Base-by-base conservation (phyloP, 2,113 vertebrate genomes). In the Istiophorus platypterus region DNA sequence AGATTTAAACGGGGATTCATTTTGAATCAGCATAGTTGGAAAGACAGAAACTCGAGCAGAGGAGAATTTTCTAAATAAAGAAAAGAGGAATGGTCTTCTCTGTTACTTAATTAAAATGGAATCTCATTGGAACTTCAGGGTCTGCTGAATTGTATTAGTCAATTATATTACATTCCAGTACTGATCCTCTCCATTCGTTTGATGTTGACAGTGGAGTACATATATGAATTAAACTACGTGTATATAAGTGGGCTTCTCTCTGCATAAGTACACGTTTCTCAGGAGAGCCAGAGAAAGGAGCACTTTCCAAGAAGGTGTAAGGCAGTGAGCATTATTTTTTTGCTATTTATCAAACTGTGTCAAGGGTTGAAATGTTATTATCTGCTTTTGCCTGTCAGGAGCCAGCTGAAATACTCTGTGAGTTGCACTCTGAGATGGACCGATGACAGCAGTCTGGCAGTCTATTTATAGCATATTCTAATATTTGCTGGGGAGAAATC, bases 381-480 rank as follows among this genome's bases (percentile, higher is more conserved):
- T 76, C 34, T 59, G 58, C 51, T 49, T 72, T 59, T 57, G 41
- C 54, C 56, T 56, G 76, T 69, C 45, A 14, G 22, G 71, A 80
- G 72, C 24, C 18, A 11, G 24, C 54, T 69, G 65, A 58, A 76
- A 26, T 58, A 27, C 24, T 51, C 41, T 2, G 5, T 29, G 64
- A 77, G 54, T 5, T 59, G 27, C 26, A 59, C 14, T 66, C 14
- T 61, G 72, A 37, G 7, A 42, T 45, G 18, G 51, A 17, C 39
- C 37, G 78, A 39, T 27, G 59, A 31, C 82, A 68, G 62, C 58
- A 37, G 72, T 66, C 73, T 82, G 82, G 62, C 63, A 42, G 72
- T 63, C 73, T 83, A 85, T 87, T 85, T 87, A 77, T 72, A 51
- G 52, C 4, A 29, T 29, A 18, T 90, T 83, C 85, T 41, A 80